phyloP scores from a whole-genome alignment of 2,797 vertebrate genomes.

The Microctenopoma steveboyesi region DNA sequence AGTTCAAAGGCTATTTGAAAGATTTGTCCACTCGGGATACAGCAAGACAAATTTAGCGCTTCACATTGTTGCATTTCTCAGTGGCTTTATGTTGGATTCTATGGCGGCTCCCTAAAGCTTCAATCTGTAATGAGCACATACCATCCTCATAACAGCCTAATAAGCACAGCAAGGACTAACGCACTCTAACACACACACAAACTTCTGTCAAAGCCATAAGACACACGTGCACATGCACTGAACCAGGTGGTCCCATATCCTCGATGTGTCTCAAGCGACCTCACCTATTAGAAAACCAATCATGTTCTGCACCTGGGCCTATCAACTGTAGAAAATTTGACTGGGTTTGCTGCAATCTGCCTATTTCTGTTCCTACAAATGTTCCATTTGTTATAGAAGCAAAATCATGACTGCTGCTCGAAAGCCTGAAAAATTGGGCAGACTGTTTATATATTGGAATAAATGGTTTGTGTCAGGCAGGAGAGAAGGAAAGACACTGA shows the following conservation, averaged over 20 bases:
- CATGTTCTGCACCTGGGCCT: conserved; percentile 74
- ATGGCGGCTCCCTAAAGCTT: conserved; percentile 34
- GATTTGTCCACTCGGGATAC: conserved; percentile 7
- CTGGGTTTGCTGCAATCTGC: conserved; percentile 55
- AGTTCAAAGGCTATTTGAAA: neutral
- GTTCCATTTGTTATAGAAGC: conserved; percentile 44
- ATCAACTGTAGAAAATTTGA: conserved; percentile 20
- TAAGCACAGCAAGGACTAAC: conserved; percentile 51
- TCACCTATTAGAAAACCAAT: conserved; percentile 76
- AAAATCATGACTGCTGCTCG: conserved; percentile 30
- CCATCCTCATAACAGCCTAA: conserved; percentile 45
- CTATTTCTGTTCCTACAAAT: conserved; percentile 55
- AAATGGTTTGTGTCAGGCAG: conserved; percentile 57
- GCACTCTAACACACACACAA: conserved; percentile 26
- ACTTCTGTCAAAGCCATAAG: conserved; percentile 41
- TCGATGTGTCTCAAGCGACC: conserved; percentile 49
- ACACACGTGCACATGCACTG: conserved; percentile 39
- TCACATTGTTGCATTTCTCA: conserved; percentile 6
- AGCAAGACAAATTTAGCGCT: conserved; percentile 16
- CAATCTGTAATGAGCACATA: conserved; percentile 49
- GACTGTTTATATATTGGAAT: conserved; percentile 57
- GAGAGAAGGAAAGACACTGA: conserved; percentile 4
- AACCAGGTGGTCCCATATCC: conserved; percentile 64
- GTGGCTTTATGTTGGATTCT: conserved; percentile 24
- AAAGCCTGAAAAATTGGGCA: conserved; percentile 45